phyloP scores from a whole-genome alignment of 1,140 invertebrate species.

The Leucophenga varia region DNA sequence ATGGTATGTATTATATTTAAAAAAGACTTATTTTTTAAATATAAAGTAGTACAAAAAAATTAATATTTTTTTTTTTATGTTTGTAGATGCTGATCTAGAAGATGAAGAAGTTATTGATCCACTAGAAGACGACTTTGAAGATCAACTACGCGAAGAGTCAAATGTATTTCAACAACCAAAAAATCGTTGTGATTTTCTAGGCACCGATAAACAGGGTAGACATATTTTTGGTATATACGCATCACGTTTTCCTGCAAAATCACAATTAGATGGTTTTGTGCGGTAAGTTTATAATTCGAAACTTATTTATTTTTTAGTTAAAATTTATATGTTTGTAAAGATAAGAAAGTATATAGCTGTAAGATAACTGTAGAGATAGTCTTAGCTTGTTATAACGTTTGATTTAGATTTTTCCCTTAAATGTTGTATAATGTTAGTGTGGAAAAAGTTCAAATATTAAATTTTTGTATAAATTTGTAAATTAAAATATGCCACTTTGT shows the following conservation, averaged over 20 bases:
- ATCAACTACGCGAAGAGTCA: constrained; percentile 49
- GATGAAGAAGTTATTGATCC: constrained; percentile 42
- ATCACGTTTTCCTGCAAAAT: constrained; percentile 84
- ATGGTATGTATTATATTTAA: constrained; percentile 47
- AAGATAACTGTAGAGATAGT: too few species aligned
- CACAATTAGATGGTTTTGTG: constrained; percentile 47
- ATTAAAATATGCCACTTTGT: too few species aligned
- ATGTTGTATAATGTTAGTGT: too few species aligned
- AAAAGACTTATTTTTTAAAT: too few species aligned
- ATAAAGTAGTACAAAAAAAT: too few species aligned
- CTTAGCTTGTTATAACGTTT: too few species aligned
- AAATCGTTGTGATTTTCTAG: constrained; percentile 52
- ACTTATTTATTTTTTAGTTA: neutral
- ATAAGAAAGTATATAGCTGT: too few species aligned
- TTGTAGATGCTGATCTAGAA: constrained; percentile 37
- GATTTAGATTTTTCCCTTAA: too few species aligned
- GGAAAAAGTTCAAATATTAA: too few species aligned
- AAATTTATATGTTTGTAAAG: too few species aligned
- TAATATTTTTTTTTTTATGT: neutral
- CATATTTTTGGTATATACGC: constrained; percentile 95
- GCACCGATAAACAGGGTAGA: constrained; percentile 66
- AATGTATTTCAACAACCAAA: constrained; percentile 32
- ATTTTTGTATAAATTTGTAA: too few species aligned
- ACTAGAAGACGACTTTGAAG: constrained; percentile 52
- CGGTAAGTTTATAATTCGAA: constrained; percentile 22